Evolutionary conservation across 2,113 vertebrate species (phyloP).

Genomic region (Vulpes ferrilata): DNA sequence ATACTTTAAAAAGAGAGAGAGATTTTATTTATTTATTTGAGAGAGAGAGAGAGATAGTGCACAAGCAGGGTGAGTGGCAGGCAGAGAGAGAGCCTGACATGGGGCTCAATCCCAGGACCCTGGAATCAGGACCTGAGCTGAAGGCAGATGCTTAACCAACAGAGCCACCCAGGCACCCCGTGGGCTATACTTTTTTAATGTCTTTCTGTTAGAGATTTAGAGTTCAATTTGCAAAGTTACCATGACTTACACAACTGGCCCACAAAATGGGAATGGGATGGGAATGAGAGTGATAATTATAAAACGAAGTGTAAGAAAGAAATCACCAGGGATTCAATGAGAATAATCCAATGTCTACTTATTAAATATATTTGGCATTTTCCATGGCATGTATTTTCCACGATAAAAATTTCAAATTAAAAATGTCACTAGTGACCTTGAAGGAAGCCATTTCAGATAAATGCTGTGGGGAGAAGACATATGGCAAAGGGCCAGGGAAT

Average conservation of each 20-base stretch:
- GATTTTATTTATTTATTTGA: no score
- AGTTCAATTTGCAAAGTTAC: not conserved
- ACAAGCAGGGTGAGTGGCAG: no score
- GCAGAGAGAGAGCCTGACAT: no score
- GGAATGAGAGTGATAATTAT: not conserved
- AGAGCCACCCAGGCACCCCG: no score
- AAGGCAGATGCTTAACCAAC: no score
- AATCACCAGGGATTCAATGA: not conserved
- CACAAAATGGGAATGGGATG: not conserved
- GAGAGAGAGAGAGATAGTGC: no score
- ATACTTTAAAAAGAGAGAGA: not conserved
- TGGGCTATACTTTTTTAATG: not conserved
- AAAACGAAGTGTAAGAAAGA: constrained; percentile 21
- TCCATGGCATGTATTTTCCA: not conserved
- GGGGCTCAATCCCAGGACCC: no score
- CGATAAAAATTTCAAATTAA: constrained; percentile 36
- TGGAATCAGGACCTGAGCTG: no score
- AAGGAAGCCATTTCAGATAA: not conserved
- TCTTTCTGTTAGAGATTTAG: not conserved
- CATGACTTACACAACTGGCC: not conserved
- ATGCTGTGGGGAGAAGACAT: not conserved
- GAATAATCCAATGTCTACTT: constrained; percentile 25
- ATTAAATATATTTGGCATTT: not conserved
- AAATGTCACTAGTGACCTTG: not conserved
- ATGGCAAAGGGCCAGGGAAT: not conserved